Conservation (phyloP, 30 jellyfish, hydroid and myxozoan genomes). For the Hydractinia echinata region DNA sequence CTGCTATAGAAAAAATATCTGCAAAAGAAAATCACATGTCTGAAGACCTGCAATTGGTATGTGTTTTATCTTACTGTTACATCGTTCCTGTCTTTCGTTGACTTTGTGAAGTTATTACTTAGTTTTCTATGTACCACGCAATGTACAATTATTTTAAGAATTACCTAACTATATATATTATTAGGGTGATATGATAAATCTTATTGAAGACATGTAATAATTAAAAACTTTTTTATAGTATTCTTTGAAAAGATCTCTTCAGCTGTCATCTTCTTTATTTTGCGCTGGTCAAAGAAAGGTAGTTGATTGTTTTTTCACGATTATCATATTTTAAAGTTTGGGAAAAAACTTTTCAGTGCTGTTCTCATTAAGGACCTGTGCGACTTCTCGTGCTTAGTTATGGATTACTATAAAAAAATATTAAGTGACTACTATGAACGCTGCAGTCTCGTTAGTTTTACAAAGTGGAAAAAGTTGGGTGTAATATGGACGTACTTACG, state of each 20-base stretch:
- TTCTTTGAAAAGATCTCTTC: conserved; percentile 33
- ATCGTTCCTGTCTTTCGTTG: background rate
- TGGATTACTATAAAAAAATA: too few relatives aligned
- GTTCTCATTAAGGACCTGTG: too few relatives aligned
- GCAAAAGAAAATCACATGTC: conserved; percentile 7
- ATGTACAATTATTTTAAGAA: too few relatives aligned
- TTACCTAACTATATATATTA: too few relatives aligned
- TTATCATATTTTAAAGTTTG: background rate
- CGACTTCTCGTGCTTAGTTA: too few relatives aligned
- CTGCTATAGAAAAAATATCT: conserved; percentile 1
- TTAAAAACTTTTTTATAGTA: background rate
- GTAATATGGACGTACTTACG: too few relatives aligned
- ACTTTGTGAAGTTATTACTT: background rate
- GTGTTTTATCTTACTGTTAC: background rate
- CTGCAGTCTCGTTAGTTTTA: too few relatives aligned
- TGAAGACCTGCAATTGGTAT: background rate
- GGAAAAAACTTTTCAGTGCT: too few relatives aligned
- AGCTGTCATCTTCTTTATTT: conserved; percentile 42
- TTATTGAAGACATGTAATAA: background rate
- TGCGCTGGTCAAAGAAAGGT: conserved; percentile 64
- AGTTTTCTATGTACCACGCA: background rate
- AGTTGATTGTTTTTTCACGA: background rate
- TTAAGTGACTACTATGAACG: too few relatives aligned
- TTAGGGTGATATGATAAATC: too few relatives aligned
- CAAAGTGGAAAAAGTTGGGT: too few relatives aligned